Conservation (phyloP, 2,888 invertebrate species). For the Scaptomyza reducta region DNA sequence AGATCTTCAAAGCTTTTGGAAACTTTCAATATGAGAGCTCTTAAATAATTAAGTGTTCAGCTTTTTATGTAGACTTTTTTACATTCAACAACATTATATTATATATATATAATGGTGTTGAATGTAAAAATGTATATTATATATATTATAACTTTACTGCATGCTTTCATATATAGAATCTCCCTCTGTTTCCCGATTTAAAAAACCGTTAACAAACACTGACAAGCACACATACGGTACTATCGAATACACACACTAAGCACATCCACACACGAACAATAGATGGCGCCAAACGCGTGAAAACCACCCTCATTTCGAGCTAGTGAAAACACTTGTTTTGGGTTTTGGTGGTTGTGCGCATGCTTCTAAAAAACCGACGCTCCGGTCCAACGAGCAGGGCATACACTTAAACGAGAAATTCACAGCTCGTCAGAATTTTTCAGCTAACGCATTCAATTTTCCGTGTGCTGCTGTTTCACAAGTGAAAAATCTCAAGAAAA, state of each 20-base stretch:
- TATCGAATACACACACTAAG: slow-evolving; percentile 11
- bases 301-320: slow-evolving; percentile 48
- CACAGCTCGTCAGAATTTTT: slow-evolving; percentile 58
- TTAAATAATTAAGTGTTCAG: too few species aligned
- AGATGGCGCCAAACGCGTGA: slow-evolving; percentile 48
- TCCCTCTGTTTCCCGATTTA: too few species aligned
- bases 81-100: too few species aligned
- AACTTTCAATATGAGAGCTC: too few species aligned
- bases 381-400: slow-evolving; percentile 43
- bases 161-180: too few species aligned
- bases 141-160: too few species aligned
- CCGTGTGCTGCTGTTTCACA: slow-evolving; percentile 61
- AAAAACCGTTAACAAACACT: background rate
- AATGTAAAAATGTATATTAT: too few species aligned
- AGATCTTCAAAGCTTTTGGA: too few species aligned
- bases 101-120: too few species aligned
- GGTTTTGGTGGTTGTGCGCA: slow-evolving; percentile 51
- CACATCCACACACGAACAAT: background rate
- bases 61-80: too few species aligned
- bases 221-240: slow-evolving; percentile 9
- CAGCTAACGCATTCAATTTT: slow-evolving; percentile 68
- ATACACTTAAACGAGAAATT: slow-evolving; percentile 39
- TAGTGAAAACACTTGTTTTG: slow-evolving; percentile 56
- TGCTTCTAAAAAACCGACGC: slow-evolving; percentile 32
- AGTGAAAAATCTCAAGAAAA: slow-evolving; percentile 52